Conservation (phyloP, 2,888 invertebrate species). For the Ophion ventricosus region DNA sequence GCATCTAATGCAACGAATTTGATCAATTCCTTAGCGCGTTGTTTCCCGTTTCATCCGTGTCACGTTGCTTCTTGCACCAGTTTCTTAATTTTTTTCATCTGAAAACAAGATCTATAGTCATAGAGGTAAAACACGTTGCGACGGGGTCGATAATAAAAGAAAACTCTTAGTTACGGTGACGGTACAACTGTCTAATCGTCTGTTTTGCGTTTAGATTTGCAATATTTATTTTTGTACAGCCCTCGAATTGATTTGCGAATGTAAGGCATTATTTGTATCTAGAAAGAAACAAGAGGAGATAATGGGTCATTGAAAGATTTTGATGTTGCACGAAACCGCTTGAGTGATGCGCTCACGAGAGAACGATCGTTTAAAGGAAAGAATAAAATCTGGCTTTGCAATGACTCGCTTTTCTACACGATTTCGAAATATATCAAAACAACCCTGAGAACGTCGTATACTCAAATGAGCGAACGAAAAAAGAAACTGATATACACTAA, state of each 20-base stretch:
- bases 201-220: constrained; percentile 74
- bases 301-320: constrained; percentile 41
- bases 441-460: constrained; percentile 9
- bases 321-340: constrained; percentile 30
- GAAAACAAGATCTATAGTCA: background rate
- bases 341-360: constrained; percentile 8
- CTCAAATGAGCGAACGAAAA: background rate
- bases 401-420: constrained; percentile 56
- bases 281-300: constrained; percentile 22
- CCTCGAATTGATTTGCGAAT: constrained; percentile 71
- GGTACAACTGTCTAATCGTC: constrained; percentile 79
- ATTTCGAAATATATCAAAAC: constrained; percentile 9
- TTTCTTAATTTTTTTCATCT: background rate
- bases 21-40: background rate
- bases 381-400: constrained; percentile 32
- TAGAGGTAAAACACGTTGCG: background rate
- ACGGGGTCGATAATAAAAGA: constrained; percentile 33
- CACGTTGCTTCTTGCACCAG: background rate
- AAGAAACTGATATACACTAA: background rate
- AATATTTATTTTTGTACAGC: constrained; percentile 82
- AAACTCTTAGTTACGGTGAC: constrained; percentile 75
- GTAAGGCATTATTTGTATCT: constrained; percentile 37
- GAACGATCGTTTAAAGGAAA: background rate
- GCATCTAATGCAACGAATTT: background rate
- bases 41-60: background rate